phyloP scores from a whole-genome alignment of 64 coral and sea anemone genomes.

The Dendronephthya gigantea region DNA sequence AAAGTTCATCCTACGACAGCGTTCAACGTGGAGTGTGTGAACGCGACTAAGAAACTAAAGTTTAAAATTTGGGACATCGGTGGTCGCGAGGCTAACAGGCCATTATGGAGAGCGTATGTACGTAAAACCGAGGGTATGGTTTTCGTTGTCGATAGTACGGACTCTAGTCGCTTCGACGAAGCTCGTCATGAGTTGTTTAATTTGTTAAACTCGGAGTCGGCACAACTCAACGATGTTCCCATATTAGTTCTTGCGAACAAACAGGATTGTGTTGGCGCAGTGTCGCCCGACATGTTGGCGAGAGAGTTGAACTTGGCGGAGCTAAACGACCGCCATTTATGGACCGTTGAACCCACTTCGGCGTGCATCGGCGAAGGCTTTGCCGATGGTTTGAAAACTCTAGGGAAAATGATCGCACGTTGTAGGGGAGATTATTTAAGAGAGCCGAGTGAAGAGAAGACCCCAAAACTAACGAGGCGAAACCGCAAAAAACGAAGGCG shows the following conservation, averaged over 20 bases:
- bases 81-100: constrained; percentile 82
- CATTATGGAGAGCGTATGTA: constrained; percentile 89
- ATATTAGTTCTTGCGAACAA: constrained; percentile 87
- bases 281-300: constrained; percentile 48
- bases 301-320: constrained; percentile 55
- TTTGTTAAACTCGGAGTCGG: constrained; percentile 68
- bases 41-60: constrained; percentile 53
- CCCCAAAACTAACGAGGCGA: background rate
- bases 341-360: constrained; percentile 79
- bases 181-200: constrained; percentile 79
- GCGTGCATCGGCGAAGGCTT: constrained; percentile 72
- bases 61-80: constrained; percentile 97
- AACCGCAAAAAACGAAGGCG: background rate
- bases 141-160: constrained; percentile 87
- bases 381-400: constrained; percentile 45
- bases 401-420: constrained; percentile 74
- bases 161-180: constrained; percentile 67
- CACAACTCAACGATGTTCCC: constrained; percentile 79
- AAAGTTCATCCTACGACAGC: constrained; percentile 62
- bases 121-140: constrained; percentile 73
- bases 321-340: constrained; percentile 65
- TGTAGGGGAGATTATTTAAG: constrained; percentile 11
- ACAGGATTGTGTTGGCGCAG: constrained; percentile 66
- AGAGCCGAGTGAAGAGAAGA: background rate
- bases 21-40: constrained; percentile 87